Base-by-base conservation (phyloP, 2,113 vertebrate genomes). In the Eudyptes chrysolophus region DNA sequence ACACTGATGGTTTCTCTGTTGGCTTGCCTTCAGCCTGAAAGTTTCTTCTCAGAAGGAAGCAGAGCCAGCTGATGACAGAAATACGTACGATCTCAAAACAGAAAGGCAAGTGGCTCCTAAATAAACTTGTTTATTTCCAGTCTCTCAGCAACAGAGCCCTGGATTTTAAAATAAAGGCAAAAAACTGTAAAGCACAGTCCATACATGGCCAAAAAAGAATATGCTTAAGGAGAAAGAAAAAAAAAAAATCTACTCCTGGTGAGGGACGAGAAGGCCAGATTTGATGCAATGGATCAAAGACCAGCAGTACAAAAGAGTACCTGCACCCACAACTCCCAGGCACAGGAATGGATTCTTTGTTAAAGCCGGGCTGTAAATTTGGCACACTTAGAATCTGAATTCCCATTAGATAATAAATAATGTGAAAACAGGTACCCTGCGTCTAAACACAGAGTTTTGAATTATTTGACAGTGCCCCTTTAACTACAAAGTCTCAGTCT, bases 61-160 rank as follows among this genome's bases (percentile, higher is more conserved):
- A 61, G 54, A 97, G 49, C 65, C 66, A 92, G 94, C 65, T 92
- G 85, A 87, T 83, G 87, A 97, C 75, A 94, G 48, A 89, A 95
- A 80, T 69, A 87, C 0, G 1, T 29, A 66, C 11, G 13, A 76
- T 83, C 81, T 71, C 81, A 74, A 90, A 95, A 80, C 70, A 78
- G 83, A 92, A 94, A 96, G n/a, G 75, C 46, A 78, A 84, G 75
- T 90, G 38, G 13, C 58, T 95, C 87, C 82, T 95, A 97, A 94
- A 97, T 69, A 94, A 95, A 65, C 78, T 76, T 92, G 69, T 96
- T 97, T 92, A 93, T 88, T 90, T 82, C 75, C 55, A 83, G 92
- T 93, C 54, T 96, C 94, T 92, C 62, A 4, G 94, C 90, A 96
- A 97, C 88, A 92, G 78, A 93, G 38, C 38, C n/a, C 54, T 68